Base-by-base conservation (phyloP, 2,113 vertebrate genomes). In the Caretta caretta region DNA sequence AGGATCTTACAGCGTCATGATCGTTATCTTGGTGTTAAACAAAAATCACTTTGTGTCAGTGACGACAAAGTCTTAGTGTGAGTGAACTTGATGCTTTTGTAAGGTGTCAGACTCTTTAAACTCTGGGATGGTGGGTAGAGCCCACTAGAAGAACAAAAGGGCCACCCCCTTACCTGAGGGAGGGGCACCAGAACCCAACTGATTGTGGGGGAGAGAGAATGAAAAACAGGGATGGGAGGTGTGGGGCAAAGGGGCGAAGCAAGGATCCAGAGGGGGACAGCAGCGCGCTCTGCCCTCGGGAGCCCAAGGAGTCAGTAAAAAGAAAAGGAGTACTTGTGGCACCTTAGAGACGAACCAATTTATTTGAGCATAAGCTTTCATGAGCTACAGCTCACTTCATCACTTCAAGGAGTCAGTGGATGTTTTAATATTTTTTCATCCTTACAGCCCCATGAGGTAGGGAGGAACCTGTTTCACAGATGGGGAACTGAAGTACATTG, bases 121-220 rank as follows among this genome's bases (percentile, higher is more conserved):
- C 11, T 5, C 14, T 6, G 20, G 14, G 35, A 4, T 25, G 25
- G 48, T 12, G 38, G 2, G 12, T 4, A 57, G 11, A 69, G 54
- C 38, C 16, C 54, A 9, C 35, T 9, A 19, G 35, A 69, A 9
- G 53, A 56, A 12, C 51, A 72, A n/a, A 10, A 80, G 59, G 24
- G 2, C 0, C 27, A 51, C 16, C n/a, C 65, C 20, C 46, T n/a
- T 1, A 24, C 6, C 0, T 7, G 29, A 50, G 24, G 49, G 54
- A 65, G n/a, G 13, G 29, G 48, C 10, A 49, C 17, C 16, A 38
- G 87, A 76, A 76, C 29, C 4, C 9, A 27, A 5, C 54, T 1
- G 1, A 2, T 57, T 13, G 2, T 8, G 42, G 14, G 31, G n/a
- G 29, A 59, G 46, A 53, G 31, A 16, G 48, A 79, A 51, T n/a